Evolutionary conservation across 2,113 vertebrate species (phyloP).

Genomic region (Phalacrocorax brasilianus): DNA sequence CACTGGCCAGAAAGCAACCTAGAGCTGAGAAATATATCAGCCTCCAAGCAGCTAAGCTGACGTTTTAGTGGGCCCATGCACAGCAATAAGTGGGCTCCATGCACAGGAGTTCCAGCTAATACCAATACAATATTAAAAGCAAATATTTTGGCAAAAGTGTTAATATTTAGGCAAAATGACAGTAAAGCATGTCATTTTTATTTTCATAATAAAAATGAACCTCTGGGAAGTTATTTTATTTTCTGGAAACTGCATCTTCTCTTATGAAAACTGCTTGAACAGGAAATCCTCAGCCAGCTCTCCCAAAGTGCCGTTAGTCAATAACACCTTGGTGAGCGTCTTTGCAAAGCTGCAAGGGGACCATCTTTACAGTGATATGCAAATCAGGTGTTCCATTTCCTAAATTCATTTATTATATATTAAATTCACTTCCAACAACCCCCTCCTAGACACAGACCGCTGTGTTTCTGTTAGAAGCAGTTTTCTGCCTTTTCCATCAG

Average conservation of each 20-base stretch:
- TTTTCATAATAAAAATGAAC: background rate
- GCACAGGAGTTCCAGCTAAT: background rate
- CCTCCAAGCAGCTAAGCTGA: background rate
- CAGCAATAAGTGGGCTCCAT: background rate
- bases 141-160: background rate
- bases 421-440: background rate
- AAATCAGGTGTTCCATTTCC: background rate
- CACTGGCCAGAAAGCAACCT: background rate
- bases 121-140: background rate
- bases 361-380: background rate
- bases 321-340: background rate
- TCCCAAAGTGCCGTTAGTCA: background rate
- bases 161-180: background rate
- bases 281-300: background rate
- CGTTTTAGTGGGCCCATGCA: rapidly evolving
- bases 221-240: background rate
- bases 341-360: background rate
- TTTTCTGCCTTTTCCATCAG: background rate
- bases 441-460: background rate
- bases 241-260: background rate
- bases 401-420: background rate
- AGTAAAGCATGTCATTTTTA: background rate
- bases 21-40: background rate
- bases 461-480: background rate
- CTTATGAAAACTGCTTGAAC: background rate